Conservation (phyloP, 2,113 vertebrate genomes). For the Saimiri boliviensis region DNA sequence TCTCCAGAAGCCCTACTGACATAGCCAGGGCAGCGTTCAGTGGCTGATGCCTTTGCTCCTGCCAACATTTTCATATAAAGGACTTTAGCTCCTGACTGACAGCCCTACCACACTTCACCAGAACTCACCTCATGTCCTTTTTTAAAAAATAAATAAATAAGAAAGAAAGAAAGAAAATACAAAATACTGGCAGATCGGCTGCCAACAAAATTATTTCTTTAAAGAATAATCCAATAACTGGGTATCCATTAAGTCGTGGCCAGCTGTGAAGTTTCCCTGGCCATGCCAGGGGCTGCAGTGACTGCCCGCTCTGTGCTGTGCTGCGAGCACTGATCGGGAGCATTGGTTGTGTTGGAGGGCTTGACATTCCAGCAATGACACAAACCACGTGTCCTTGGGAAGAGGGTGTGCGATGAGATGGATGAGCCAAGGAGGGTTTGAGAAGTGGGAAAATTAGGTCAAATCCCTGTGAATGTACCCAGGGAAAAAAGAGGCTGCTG, state of each 20-base stretch:
- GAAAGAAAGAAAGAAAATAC: conserved; percentile 56
- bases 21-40: background rate
- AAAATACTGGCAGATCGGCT: conserved; percentile 70
- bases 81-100: conserved; percentile 53
- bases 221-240: conserved; percentile 81
- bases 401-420: background rate
- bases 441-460: background rate
- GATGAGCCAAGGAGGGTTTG: background rate
- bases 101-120: background rate
- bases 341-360: conserved; percentile 64
- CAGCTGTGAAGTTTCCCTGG: conserved; percentile 66
- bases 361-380: background rate
- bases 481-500: background rate
- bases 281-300: conserved; percentile 67
- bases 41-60: background rate
- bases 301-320: conserved; percentile 64
- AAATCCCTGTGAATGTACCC: background rate
- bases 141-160: background rate
- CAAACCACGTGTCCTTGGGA: conserved; percentile 44
- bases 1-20: background rate
- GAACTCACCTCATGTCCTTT: conserved; percentile 63
- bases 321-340: conserved; percentile 73
- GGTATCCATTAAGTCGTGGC: conserved; percentile 71
- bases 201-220: conserved; percentile 75
- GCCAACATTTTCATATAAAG: background rate